Conservation (phyloP, 2,113 vertebrate genomes). For the Azemiops feae region DNA sequence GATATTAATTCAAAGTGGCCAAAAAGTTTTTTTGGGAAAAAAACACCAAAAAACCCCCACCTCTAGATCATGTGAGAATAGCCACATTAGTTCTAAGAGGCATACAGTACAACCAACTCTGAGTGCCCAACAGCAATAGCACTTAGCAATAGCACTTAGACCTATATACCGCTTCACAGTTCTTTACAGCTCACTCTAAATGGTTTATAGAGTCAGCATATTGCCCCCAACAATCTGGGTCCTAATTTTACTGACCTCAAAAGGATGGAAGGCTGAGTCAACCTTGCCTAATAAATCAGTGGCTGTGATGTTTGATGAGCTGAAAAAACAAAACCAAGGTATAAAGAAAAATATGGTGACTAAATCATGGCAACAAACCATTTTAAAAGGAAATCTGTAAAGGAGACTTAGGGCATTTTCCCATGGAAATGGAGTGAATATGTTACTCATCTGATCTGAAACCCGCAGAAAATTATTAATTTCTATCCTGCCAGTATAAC, state of each 20-base stretch:
- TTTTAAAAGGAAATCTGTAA: background rate
- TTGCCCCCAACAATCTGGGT: no score
- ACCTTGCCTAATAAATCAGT: background rate
- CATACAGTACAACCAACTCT: background rate
- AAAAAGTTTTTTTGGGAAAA: background rate
- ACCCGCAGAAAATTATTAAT: background rate
- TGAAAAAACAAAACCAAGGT: background rate
- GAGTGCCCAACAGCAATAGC: background rate
- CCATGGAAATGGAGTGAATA: background rate
- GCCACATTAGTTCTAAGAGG: background rate
- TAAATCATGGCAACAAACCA: background rate
- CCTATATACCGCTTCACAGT: no score
- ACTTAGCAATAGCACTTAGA: no score
- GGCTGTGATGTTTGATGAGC: background rate
- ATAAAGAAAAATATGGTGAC: background rate
- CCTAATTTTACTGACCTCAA: no score
- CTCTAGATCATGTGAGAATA: background rate
- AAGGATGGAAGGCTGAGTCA: no score
- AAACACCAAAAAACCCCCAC: background rate
- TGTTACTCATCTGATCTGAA: background rate
- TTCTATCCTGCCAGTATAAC: background rate
- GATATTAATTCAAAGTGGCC: background rate
- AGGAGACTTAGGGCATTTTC: background rate
- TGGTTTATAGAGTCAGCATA: no score
- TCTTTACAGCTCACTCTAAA: no score